Conservation (phyloP, 2,797 vertebrate species). For the Rhodeus uyekii region DNA sequence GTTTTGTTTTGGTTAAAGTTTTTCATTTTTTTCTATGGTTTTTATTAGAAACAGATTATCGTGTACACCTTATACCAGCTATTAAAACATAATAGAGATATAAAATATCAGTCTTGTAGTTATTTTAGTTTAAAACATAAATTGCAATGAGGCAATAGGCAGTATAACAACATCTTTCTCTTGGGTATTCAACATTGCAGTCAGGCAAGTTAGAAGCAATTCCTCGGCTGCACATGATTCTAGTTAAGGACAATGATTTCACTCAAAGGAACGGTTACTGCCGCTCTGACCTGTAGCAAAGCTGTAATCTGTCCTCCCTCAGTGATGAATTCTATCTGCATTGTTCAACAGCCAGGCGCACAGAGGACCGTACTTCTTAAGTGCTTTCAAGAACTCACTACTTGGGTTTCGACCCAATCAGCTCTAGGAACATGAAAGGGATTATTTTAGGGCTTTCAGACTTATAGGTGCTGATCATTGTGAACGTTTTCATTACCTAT, state of each 20-base stretch:
- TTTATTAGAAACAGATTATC: constrained; percentile 30
- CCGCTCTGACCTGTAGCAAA: constrained; percentile 38
- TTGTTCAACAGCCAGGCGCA: constrained; percentile 29
- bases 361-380: not conserved
- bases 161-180: constrained; percentile 6
- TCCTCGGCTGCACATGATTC: constrained; percentile 54
- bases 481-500: not conserved
- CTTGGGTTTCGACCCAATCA: constrained; percentile 23
- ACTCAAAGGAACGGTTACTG: constrained; percentile 53
- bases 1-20: constrained; percentile 38
- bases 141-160: constrained; percentile 16
- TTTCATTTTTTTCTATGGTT: not conserved
- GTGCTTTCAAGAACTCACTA: constrained; percentile 7
- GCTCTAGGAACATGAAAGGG: constrained; percentile 1
- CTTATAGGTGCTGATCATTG: constrained; percentile 4
- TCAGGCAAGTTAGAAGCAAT: constrained; percentile 30
- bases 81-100: constrained; percentile 8
- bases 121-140: constrained; percentile 25
- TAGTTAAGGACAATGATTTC: constrained; percentile 55
- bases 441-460: constrained; percentile 3
- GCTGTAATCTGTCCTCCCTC: constrained; percentile 38
- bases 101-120: constrained; percentile 20
- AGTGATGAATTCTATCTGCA: constrained; percentile 41
- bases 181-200: constrained; percentile 4
- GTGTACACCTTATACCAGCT: constrained; percentile 6